Percentiles rank a stretch among this genome's conserved stretches.
phyloP scores from a whole-genome alignment of 2,113 vertebrate genomes.

The Corvus cornix region DNA sequence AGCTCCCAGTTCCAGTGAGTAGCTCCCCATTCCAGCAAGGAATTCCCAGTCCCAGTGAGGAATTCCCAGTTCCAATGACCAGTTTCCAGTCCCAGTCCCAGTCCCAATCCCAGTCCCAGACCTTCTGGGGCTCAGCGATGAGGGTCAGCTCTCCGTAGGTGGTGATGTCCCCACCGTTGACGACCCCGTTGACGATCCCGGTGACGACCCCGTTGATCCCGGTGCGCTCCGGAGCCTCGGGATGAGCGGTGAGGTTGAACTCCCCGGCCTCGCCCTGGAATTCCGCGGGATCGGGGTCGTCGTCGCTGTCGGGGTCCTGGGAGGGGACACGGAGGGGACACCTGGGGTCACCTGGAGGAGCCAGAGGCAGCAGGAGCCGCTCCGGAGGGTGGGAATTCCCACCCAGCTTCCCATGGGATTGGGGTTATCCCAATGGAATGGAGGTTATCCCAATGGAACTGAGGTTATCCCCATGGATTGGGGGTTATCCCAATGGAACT shows the following conservation, averaged over 20 bases:
- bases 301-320: constrained; percentile 83
- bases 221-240: not conserved
- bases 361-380: not conserved
- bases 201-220: fast-evolving
- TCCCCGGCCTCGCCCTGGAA: constrained; percentile 62
- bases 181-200: fast-evolving
- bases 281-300: constrained; percentile 7
- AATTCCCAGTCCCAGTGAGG: no score
- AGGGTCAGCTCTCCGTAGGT: constrained; percentile 82
- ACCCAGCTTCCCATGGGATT: not conserved
- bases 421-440: no score
- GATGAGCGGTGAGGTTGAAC: constrained; percentile 36
- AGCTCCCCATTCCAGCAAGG: no score
- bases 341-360: not conserved
- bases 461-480: not conserved
- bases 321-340: not conserved
- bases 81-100: no score
- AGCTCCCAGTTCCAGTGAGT: not conserved
- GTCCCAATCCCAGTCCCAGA: not conserved
- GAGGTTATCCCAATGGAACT: not conserved
- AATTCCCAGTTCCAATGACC: no score
- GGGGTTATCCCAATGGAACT: not conserved
- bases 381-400: not conserved
- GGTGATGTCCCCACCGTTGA: constrained; percentile 5
- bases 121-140: constrained; percentile 89